Base-by-base conservation (phyloP, 2,888 invertebrate species). In the Globia sparganii region DNA sequence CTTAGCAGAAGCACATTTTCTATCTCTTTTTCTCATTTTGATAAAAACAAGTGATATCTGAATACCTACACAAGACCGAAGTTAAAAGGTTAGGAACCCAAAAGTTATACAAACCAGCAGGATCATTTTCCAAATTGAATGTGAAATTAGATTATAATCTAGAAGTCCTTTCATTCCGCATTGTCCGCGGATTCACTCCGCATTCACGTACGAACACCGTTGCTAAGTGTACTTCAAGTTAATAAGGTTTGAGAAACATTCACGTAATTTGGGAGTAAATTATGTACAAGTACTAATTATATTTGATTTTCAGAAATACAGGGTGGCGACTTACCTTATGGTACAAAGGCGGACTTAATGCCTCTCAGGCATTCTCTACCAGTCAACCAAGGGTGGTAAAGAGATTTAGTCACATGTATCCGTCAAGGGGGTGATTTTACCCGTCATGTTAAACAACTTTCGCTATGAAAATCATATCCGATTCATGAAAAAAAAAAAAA, bases 91-190 rank as follows among this genome's bases (percentile, higher is more conserved):
- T 79, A 72, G 56, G 13, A 58, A 70, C 77, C 79, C 72, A 71
- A 86, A 86, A 81, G 75, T 87, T 82, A 28, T 66, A 69, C 64
- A 64, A 72, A 69, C 75, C 76, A 76, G 43, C 72, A 68, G 46
- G 65, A 81, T 78, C 70, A 82, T 88, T 85, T 78, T 77, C 80
- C 59, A 83, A 83, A 86, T 86, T 85, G 81, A 82, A 86, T 81
- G 81, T 72, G 77, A 83, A 81, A 86, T 86, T 62, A 78, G 84
- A 86, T 87, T 80, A 81, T 78, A 86, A 84, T 84, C 80, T 80
- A 53, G 70, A 53, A 74, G 59, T 83, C 66, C 64, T 81, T 77
- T 67, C 56, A 56, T 4, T 65, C 53, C 34, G 31, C 25, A 75
- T 81, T 82, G 78, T 81, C 69, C 61, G 37, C 65, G 66, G 68